A percentile compares a stretch with the other conserved stretches of the same genome.
Conservation (phyloP, 37 sponge, comb jelly and placozoan species). For the Halichondria panicea region DNA sequence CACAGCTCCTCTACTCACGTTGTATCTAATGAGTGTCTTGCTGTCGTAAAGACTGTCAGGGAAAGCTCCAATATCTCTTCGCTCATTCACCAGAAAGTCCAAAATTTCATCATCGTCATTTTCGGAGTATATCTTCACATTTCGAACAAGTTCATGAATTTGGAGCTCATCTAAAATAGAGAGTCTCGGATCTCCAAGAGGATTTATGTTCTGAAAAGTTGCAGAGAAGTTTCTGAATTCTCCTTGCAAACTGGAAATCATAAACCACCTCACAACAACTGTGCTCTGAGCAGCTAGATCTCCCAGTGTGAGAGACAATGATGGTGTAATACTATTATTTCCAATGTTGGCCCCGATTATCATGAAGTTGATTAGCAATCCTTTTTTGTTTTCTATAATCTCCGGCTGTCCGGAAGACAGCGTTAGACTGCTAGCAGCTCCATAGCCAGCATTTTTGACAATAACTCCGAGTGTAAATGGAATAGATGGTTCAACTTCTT, state of each 20-base stretch:
- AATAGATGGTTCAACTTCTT: slow-evolving; percentile 18
- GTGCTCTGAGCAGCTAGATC: slow-evolving; percentile 28
- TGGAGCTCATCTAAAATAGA: slow-evolving; percentile 31
- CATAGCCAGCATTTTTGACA: slow-evolving; percentile 36
- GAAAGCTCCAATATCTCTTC: background rate
- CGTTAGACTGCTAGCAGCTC: slow-evolving; percentile 9
- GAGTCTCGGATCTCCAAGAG: slow-evolving; percentile 39
- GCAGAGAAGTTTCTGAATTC: slow-evolving; percentile 42
- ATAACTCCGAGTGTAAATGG: slow-evolving; percentile 47
- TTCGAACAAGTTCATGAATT: slow-evolving; percentile 31
- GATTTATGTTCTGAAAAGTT: slow-evolving; percentile 33
- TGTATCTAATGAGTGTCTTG: slow-evolving; percentile 18
- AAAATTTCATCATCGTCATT: slow-evolving; percentile 30
- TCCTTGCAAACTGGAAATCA: slow-evolving; percentile 30
- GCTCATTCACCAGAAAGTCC: slow-evolving; percentile 38
- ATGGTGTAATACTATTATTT: slow-evolving; percentile 18
- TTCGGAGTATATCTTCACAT: slow-evolving; percentile 5
- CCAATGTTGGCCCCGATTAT: slow-evolving; percentile 42
- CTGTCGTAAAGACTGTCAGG: slow-evolving; percentile 36
- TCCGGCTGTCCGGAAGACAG: slow-evolving; percentile 44
- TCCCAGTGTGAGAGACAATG: slow-evolving; percentile 10
- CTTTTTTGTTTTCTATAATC: slow-evolving; percentile 47
- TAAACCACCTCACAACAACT: slow-evolving; percentile 30
- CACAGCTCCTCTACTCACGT: slow-evolving; percentile 15
- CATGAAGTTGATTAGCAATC: slow-evolving; percentile 33